A percentile compares a stretch with the other conserved stretches of the same genome.
Evolutionary conservation across 2,797 vertebrate genomes (phyloP).

Genomic region (Sparidentex hasta): DNA sequence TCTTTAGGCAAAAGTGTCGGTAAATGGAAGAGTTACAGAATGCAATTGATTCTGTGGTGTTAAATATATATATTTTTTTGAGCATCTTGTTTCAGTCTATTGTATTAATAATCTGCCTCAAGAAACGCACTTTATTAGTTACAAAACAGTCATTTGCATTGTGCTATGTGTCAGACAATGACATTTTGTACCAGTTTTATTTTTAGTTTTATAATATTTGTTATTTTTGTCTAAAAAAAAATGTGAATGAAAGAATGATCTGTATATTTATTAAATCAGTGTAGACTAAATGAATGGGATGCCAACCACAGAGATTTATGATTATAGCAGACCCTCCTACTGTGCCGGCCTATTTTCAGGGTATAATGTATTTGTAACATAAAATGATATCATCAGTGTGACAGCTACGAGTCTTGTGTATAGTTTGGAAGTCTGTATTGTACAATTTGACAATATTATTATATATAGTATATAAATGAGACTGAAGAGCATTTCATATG

Average conservation of each 20-base stretch:
- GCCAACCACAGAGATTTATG: slow-evolving; percentile 40
- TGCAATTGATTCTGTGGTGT: slow-evolving; percentile 16
- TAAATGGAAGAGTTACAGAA: background rate
- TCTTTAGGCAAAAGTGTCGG: slow-evolving; percentile 19
- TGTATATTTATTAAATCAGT: slow-evolving; percentile 32
- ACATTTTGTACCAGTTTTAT: slow-evolving; percentile 40
- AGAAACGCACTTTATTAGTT: slow-evolving; percentile 68
- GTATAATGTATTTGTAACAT: slow-evolving; percentile 37
- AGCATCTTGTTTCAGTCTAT: slow-evolving; percentile 15
- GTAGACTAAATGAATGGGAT: slow-evolving; percentile 53
- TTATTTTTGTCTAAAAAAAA: slow-evolving; percentile 36
- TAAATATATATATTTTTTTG: slow-evolving; percentile 8
- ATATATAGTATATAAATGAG: slow-evolving; percentile 7
- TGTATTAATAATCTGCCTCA: slow-evolving; percentile 61
- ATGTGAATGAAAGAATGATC: slow-evolving; percentile 45
- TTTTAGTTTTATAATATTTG: slow-evolving; percentile 43
- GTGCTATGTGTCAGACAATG: slow-evolving; percentile 20
- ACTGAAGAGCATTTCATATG: slow-evolving; percentile 1
- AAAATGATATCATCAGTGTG: slow-evolving; percentile 33
- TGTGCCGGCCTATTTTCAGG: slow-evolving; percentile 55
- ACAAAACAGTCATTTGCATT: slow-evolving; percentile 24
- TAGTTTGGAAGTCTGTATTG: slow-evolving; percentile 42
- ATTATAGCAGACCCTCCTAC: slow-evolving; percentile 48
- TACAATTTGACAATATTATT: slow-evolving; percentile 34
- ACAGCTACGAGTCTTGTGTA: slow-evolving; percentile 38